Percentiles rank a stretch among this genome's conserved stretches.
Conservation (phyloP, 2,113 vertebrate genomes). For the Eonycteris spelaea region DNA sequence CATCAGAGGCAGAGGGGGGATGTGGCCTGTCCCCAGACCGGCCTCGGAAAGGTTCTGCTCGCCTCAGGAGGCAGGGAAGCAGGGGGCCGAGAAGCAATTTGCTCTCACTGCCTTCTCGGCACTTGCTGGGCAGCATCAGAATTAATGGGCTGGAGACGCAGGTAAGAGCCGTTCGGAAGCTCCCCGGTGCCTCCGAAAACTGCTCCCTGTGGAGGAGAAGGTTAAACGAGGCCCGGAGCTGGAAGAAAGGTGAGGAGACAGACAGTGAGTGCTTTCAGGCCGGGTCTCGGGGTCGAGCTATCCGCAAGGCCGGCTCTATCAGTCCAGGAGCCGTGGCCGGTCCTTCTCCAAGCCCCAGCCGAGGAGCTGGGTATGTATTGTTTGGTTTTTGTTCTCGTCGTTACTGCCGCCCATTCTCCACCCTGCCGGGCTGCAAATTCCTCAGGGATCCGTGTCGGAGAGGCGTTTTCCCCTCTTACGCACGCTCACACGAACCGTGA, state of each 20-base stretch:
- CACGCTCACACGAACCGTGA: rapidly evolving
- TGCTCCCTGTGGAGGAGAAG: constrained; percentile 30
- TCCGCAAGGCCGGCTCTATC: background rate
- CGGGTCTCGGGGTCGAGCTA: background rate
- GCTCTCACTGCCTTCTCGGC: background rate
- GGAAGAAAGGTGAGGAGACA: background rate
- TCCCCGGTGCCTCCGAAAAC: constrained; percentile 34
- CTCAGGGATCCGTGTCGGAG: background rate
- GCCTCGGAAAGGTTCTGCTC: background rate
- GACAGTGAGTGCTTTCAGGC: background rate
- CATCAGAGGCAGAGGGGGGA: constrained; percentile 25
- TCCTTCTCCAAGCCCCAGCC: background rate
- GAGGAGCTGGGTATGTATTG: background rate
- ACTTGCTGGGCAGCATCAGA: constrained; percentile 27
- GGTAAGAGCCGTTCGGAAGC: constrained; percentile 50
- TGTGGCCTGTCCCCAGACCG: background rate
- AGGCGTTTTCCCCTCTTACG: background rate
- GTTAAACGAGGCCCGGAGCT: constrained; percentile 55
- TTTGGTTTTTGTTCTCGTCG: background rate
- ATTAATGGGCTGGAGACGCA: constrained; percentile 61
- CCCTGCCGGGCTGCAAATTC: background rate
- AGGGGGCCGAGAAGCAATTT: constrained; percentile 40
- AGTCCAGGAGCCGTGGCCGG: background rate
- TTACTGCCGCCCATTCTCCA: background rate
- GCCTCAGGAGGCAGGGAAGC: background rate